These are phyloP conservation scores for Geopemphigus sp. DNA, from an alignment of 1,140 invertebrate species.

Conservation along the genomic window DNA sequence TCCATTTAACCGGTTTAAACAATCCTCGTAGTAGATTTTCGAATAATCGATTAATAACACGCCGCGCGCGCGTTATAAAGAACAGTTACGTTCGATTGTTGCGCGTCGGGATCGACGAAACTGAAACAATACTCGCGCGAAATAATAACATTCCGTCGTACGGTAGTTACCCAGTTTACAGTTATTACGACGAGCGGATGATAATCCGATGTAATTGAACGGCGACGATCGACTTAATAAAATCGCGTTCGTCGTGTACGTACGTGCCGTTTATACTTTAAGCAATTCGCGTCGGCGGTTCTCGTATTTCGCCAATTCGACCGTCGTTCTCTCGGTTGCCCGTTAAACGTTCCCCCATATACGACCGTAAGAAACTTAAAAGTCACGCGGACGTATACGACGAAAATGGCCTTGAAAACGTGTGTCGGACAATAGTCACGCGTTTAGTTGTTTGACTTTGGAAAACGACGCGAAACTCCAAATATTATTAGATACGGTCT, in stretches of 20 bases:
- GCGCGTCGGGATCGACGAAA: background rate
- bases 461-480: background rate
- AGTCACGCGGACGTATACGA: too few relatives aligned
- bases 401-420: background rate
- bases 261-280: too few relatives aligned
- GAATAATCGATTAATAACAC: too few relatives aligned
- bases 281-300: too few relatives aligned
- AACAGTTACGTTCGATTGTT: conserved; percentile 20
- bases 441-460: background rate
- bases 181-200: background rate
- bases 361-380: too few relatives aligned
- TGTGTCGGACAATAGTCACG: background rate
- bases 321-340: too few relatives aligned
- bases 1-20: conserved; percentile 7
- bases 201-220: background rate
- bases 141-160: background rate
- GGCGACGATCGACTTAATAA: too few relatives aligned
- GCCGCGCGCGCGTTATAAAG: too few relatives aligned
- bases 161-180: background rate
- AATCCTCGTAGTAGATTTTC: background rate
- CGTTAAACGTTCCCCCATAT: too few relatives aligned
- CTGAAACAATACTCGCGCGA: background rate
- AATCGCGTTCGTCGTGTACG: too few relatives aligned
- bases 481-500: conserved; percentile 16
- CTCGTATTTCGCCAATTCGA: too few relatives aligned